Conservation (phyloP, 2,113 vertebrate species). For the Leptodactylus fuscus region DNA sequence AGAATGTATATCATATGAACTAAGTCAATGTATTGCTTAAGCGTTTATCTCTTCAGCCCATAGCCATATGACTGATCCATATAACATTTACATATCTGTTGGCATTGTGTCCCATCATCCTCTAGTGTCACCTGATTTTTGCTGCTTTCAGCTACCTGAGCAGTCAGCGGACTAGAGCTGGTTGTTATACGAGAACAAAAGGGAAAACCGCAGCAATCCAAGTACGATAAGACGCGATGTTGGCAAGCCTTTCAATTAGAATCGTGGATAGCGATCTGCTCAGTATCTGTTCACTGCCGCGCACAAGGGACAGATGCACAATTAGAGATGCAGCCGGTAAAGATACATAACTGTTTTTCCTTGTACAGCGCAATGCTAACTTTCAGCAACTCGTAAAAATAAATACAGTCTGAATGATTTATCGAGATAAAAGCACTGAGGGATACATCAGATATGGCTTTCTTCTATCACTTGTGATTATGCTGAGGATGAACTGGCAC, state of each 20-base stretch:
- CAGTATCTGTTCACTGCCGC: slow-evolving; percentile 12
- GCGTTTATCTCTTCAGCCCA: neutral
- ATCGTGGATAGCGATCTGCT: neutral
- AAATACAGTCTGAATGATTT: slow-evolving; percentile 38
- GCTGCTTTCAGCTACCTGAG: neutral
- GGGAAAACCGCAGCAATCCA: neutral
- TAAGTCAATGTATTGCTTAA: neutral
- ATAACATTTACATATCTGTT: neutral
- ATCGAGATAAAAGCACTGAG: slow-evolving; percentile 45
- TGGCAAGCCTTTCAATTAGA: neutral
- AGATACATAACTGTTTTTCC: slow-evolving; percentile 47
- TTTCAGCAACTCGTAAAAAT: slow-evolving; percentile 57
- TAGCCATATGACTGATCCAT: neutral
- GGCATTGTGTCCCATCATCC: neutral
- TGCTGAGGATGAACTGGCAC: slow-evolving; percentile 35
- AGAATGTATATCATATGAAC: too few species aligned
- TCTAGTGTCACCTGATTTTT: neutral
- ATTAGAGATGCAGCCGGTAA: slow-evolving; percentile 39
- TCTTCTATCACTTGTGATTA: slow-evolving; percentile 37
- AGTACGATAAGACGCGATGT: neutral
- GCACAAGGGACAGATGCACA: slow-evolving; percentile 41
- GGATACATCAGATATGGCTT: slow-evolving; percentile 34
- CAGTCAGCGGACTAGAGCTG: neutral
- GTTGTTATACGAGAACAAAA: neutral
- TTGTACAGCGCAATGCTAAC: slow-evolving; percentile 55